Evolutionary conservation across 2,888 invertebrate genomes (phyloP), one percentile per base, ranked within the genome.

Genomic region (Apeira syringaria): DNA sequence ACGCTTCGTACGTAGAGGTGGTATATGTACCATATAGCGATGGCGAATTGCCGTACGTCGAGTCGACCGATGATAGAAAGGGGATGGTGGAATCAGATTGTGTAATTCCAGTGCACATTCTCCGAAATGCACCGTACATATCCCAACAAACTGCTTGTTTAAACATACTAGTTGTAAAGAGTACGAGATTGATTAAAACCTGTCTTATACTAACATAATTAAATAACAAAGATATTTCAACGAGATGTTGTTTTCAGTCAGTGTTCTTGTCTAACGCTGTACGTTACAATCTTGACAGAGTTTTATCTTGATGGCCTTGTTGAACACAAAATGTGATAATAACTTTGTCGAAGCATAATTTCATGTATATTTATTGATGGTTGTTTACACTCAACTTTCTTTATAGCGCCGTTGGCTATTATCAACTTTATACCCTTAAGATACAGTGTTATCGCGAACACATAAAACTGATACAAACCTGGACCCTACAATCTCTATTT

Each of bases 391-490:
- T 61, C 62, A 67, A 63, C 62, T 73, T 68, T 68, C 64, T 71
- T 71, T 71, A 73, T 64, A 58, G 66, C 66, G 41, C 43, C 55
- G 53, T 53, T 58, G 56, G 65, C 61, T 76, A 75, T 80, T 85
- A 82, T 85, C 84, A 74, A 77, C 71, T 72, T 77, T 80, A 83
- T 79, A 83, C 79, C 67, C 67, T 76, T 64, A 65, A 72, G 81
- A 82, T 82, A 82, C 57, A 52, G 66, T 59, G 61, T 71, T 86
- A 87, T 87, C 85, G 61, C 30, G 33, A 56, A 52, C 55, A 74
- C 79, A 81, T 85, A 84, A 84, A 84, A 78, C 64, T 74, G 61
- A 65, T 70, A 79, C 75, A 77, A 78, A 80, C 75, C 71, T 71
- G 61, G 66, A 65, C 62, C 68, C 58, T 59, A 69, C 69, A 66